Percentiles rank a stretch among this genome's conserved stretches.
Conservation (phyloP, 2,888 invertebrate species). For the Odiellus spinosus region DNA sequence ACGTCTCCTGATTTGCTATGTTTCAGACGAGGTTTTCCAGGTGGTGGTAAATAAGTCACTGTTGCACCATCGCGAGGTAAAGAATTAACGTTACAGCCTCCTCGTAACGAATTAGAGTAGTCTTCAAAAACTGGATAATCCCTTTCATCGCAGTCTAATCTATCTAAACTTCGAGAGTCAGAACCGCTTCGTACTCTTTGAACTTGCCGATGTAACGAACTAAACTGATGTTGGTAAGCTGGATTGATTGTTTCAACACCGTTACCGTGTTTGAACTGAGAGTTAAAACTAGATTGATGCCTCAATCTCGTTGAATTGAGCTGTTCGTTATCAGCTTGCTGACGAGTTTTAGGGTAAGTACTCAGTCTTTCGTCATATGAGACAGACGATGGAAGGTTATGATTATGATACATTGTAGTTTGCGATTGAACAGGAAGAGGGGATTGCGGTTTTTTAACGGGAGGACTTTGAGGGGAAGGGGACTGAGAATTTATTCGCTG, state of each 20-base stretch:
- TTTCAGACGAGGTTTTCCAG: neutral
- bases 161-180: slow-evolving; percentile 21
- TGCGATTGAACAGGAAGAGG: neutral
- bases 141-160: slow-evolving; percentile 13
- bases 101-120: neutral
- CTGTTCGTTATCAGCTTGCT: neutral
- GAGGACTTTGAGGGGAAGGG: neutral
- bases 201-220: no score
- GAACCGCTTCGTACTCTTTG: no score
- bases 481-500: slow-evolving; percentile 2
- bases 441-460: neutral
- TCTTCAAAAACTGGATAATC: slow-evolving; percentile 2
- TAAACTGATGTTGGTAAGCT: no score
- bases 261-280: no score
- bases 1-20: neutral
- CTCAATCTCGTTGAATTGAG: neutral
- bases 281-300: neutral
- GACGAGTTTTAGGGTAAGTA: neutral
- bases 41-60: neutral
- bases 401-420: no score
- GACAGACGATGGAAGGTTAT: neutral
- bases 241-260: no score
- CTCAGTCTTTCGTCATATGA: neutral
- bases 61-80: neutral
- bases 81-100: neutral